These are phyloP conservation scores for Cephalopachus bancanus DNA, from an alignment of 2,797 vertebrate genomes.

Conservation along the genomic window DNA sequence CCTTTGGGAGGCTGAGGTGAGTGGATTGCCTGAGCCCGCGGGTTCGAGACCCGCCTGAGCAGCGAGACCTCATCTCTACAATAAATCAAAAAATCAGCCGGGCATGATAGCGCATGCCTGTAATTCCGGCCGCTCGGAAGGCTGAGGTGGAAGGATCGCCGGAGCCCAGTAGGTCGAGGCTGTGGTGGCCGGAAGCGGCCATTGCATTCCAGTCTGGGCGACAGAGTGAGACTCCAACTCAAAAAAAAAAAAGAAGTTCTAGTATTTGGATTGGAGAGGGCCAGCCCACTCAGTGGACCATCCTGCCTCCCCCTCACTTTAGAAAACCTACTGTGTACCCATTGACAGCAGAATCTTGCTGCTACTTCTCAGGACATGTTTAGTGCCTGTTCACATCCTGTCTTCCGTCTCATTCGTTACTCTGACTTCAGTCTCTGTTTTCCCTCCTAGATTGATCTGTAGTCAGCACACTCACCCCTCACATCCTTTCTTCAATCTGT, in stretches of 20 bases:
- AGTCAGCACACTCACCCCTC: not conserved
- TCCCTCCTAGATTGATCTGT: not conserved
- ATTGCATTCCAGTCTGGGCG: no score
- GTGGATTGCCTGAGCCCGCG: no score
- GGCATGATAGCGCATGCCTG: no score
- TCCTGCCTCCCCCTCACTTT: not conserved
- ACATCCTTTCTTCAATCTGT: not conserved
- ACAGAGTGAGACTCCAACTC: no score
- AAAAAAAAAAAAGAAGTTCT: conserved; percentile 27
- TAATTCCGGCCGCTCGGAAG: no score
- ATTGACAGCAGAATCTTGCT: not conserved
- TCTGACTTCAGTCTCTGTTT: not conserved
- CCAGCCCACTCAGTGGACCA: not conserved
- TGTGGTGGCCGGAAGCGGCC: no score
- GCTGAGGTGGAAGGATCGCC: no score
- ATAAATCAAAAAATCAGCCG: no score
- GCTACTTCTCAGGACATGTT: not conserved
- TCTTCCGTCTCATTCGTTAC: not conserved
- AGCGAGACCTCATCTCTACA: no score
- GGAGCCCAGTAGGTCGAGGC: no score
- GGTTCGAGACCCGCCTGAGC: no score
- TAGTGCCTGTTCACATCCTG: not conserved
- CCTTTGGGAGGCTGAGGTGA: no score
- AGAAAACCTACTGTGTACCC: not conserved
- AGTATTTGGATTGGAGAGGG: not conserved